Percentiles rank a stretch among this genome's conserved stretches.
These are phyloP conservation scores for Coturnix japonica DNA, from an alignment of 2,113 vertebrate genomes.

Conservation along the genomic window DNA sequence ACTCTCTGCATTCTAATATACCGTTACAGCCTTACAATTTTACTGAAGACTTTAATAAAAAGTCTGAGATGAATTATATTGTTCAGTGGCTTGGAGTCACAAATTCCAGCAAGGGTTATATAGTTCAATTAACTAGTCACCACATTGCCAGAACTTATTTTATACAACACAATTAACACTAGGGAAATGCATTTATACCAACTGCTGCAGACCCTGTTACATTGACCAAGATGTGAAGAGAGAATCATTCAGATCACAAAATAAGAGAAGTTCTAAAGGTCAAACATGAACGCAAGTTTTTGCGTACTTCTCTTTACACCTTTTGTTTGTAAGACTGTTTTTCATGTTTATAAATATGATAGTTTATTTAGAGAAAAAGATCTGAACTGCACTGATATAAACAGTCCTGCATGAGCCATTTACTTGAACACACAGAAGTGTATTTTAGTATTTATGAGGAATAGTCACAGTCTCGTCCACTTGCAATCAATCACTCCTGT, in stretches of 20 bases:
- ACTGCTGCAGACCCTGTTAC: not conserved
- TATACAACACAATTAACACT: conserved; percentile 17
- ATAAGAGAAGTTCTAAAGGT: not conserved
- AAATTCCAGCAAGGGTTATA: conserved; percentile 59
- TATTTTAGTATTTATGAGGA: not conserved
- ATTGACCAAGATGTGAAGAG: not conserved
- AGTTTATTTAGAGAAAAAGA: not conserved
- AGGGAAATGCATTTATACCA: conserved; percentile 20
- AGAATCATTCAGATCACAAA: not conserved
- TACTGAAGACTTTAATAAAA: conserved; percentile 51
- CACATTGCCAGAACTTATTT: conserved; percentile 35
- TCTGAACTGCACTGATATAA: not conserved
- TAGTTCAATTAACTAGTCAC: conserved; percentile 54
- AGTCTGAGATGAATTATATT: conserved; percentile 49
- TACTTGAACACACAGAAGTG: not conserved
- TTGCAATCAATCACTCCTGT: not conserved
- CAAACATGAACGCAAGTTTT: not conserved
- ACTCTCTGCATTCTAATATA: conserved; percentile 44
- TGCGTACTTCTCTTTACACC: not conserved
- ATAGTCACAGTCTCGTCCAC: not conserved
- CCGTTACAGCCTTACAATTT: not conserved
- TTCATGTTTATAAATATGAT: not conserved
- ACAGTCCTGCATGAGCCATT: not conserved
- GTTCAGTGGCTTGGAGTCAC: conserved; percentile 49
- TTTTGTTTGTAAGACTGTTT: not conserved